These are phyloP conservation scores for Sebastes hopkinsi DNA, from an alignment of 2,797 vertebrate species.

Conservation along the genomic window DNA sequence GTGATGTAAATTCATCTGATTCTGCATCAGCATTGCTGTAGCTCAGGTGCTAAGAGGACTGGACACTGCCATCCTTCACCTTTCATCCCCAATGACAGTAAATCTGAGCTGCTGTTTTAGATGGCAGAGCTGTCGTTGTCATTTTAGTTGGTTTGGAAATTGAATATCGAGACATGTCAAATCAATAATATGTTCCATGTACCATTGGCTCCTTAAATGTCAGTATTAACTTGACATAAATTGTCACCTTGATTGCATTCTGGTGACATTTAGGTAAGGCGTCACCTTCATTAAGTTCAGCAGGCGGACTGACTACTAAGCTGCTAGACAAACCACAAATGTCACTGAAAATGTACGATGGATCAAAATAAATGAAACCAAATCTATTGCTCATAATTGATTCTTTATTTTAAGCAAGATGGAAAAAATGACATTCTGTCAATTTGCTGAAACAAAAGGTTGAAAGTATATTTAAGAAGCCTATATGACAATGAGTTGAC, in stretches of 20 bases:
- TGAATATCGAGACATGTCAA: not conserved
- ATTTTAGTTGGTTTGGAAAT: not conserved
- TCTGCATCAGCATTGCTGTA: constrained; percentile 21
- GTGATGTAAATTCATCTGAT: constrained; percentile 41
- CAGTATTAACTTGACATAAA: not conserved
- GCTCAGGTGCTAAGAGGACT: constrained; percentile 3
- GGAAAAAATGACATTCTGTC: not conserved
- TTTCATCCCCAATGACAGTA: not conserved
- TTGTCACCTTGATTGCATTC: not conserved
- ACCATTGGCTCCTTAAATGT: not conserved
- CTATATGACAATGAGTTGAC: not conserved
- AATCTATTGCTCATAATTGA: not conserved
- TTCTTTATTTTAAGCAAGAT: not conserved
- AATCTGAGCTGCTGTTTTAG: not conserved
- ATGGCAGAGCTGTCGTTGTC: not conserved
- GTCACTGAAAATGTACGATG: not conserved
- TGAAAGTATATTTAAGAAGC: not conserved
- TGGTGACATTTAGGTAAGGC: constrained; percentile 14
- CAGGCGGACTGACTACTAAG: not conserved
- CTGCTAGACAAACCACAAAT: not conserved
- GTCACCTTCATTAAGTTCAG: not conserved
- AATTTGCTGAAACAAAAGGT: not conserved
- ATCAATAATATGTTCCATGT: not conserved
- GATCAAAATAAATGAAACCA: not conserved
- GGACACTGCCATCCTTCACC: not conserved